A percentile compares a stretch with the other conserved stretches of the same genome.
phyloP scores from a whole-genome alignment of 2,888 invertebrate species.

The Allygus modestus region DNA sequence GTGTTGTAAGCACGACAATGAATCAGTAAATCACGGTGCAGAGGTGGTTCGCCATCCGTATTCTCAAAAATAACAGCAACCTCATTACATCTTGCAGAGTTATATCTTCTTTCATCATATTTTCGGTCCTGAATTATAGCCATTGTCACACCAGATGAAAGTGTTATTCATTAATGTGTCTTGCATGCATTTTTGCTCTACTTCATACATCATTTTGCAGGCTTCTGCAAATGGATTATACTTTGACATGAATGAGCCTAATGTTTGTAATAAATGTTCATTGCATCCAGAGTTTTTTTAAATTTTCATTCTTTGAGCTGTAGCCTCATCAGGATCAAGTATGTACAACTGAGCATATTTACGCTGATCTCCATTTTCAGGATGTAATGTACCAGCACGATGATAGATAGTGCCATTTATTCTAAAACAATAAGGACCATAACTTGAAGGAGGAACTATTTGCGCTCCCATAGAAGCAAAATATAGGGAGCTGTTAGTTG shows the following conservation, averaged over 20 bases:
- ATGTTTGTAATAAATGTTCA: neutral
- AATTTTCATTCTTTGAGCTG: conserved; percentile 28
- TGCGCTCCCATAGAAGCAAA: conserved; percentile 34
- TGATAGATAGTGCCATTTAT: conserved; percentile 36
- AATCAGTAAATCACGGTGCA: conserved; percentile 25
- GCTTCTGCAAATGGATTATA: conserved; percentile 26
- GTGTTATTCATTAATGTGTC: conserved; percentile 1
- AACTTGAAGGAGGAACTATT: conserved; percentile 16
- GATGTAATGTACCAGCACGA: conserved; percentile 28
- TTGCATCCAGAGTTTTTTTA: conserved; percentile 19
- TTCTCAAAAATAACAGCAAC: conserved; percentile 32
- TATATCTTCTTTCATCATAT: conserved; percentile 27
- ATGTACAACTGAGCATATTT: conserved; percentile 29
- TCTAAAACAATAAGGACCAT: conserved; percentile 42
- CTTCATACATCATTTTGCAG: conserved; percentile 30
- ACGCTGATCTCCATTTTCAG: conserved; percentile 28
- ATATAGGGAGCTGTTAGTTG: neutral
- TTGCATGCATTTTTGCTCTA: conserved; percentile 13
- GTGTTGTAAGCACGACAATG: conserved; percentile 7
- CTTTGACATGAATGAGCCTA: conserved; percentile 8
- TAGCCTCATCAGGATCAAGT: conserved; percentile 33
- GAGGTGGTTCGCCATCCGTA: conserved; percentile 31
- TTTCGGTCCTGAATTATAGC: conserved; percentile 23
- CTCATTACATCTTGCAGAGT: conserved; percentile 18
- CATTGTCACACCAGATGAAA: conserved; percentile 29